These are phyloP conservation scores for Patiria pectinifera DNA, from an alignment of 53 echinoderm and acorn worm species.

Conservation along the genomic window DNA sequence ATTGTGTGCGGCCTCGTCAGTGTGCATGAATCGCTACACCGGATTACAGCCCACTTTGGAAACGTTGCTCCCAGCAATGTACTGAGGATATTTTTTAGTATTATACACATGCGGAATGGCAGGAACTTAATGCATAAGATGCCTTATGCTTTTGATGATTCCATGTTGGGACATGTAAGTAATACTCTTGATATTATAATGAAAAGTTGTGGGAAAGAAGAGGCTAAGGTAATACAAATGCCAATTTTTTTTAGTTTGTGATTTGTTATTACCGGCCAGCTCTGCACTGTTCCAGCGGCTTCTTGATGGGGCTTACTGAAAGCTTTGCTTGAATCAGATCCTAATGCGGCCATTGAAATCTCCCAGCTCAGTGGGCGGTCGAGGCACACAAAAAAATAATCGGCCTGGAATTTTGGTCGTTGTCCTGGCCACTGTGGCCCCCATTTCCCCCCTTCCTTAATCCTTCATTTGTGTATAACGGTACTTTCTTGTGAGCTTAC, in stretches of 20 bases:
- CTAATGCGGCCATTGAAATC: conserved; percentile 1
- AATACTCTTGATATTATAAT: neutral
- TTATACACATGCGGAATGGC: neutral
- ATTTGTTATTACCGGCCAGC: too few relatives aligned
- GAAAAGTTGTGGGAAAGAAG: too few relatives aligned
- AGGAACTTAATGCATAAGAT: conserved; percentile 1
- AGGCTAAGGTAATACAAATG: too few relatives aligned
- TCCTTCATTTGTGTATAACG: neutral
- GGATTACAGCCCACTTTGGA: neutral
- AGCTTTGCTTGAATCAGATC: neutral
- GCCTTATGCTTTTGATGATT: conserved; percentile 21
- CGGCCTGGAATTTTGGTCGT: neutral
- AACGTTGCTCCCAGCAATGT: neutral
- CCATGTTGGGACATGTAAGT: conserved; percentile 28
- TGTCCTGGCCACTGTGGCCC: too few relatives aligned
- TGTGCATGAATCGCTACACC: neutral
- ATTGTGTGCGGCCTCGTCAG: neutral
- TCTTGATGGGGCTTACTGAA: too few relatives aligned
- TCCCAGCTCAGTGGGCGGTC: conserved; percentile 8
- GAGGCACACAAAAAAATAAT: too few relatives aligned
- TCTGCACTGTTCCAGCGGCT: too few relatives aligned
- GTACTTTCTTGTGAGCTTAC: neutral
- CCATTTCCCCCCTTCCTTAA: neutral
- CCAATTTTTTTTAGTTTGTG: too few relatives aligned
- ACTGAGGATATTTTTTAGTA: neutral